Evolutionary conservation across 2,888 invertebrate species (phyloP), one percentile per base, ranked within the genome.

Genomic region (Andrena trimmerana): DNA sequence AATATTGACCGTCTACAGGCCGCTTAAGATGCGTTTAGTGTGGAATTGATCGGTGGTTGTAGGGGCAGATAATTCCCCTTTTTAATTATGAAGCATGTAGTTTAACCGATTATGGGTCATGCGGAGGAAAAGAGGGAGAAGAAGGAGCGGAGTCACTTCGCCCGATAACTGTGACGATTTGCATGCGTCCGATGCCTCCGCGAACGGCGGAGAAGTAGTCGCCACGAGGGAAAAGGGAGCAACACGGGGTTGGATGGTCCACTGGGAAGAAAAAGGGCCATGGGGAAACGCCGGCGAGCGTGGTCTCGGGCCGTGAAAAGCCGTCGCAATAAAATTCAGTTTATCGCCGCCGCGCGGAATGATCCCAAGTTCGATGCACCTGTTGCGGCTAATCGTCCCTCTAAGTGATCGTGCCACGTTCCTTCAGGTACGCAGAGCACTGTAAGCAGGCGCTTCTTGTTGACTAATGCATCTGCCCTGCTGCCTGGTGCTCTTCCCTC

Each of bases 351-450:
- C 13, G 60, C 65, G 33, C 24, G 60, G 71, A 80, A 57, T 65
- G 83, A 48, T 57, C 42, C 63, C 73, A 74, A 84, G 83, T 87
- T 87, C 76, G 87, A 85, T 76, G 87, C 88, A 88, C 86, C 86
- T 88, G 88, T 87, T 82, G 73, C 78, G 67, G 77, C 75, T 88
- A 86, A 88, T 87, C 88, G 88, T 71, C 63, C 76, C 78, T 33
- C 77, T 76, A 82, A 86, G 81, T 80, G 87, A 84, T 82, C 87
- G 77, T 75, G 78, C 72, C 82, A 86, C 86, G 84, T 86, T 87
- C 87, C 86, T 82, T 66, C 82, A 65, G 62, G 82, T 80, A 84
- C 84, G 76, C 71, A 80, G 78, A 76, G 42, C 82, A 60, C 60
- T 74, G 80, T 78, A 84, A 84, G 83, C 81, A 86, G 77, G 76